Evolutionary conservation across 1,140 invertebrate genomes (phyloP).

Genomic region (Phortica variegata): DNA sequence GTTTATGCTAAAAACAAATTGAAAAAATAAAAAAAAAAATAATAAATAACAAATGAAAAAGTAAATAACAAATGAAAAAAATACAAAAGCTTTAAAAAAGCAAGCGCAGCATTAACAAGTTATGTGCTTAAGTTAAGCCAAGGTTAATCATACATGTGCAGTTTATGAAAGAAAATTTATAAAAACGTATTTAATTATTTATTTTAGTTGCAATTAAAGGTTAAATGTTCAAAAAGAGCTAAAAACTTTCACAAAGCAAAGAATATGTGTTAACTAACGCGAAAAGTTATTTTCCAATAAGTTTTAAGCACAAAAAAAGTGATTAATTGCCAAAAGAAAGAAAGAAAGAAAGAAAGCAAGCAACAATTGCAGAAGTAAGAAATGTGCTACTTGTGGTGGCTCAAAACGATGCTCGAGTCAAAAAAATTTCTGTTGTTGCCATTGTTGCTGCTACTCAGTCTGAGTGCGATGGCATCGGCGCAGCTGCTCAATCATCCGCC

Average conservation of each 20-base stretch:
- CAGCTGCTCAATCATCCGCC: constrained; percentile 67
- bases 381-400: not conserved
- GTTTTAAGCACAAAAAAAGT: constrained; percentile 7
- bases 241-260: no score
- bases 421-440: constrained; percentile 14
- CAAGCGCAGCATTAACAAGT: constrained; percentile 39
- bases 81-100: constrained; percentile 43
- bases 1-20: constrained; percentile 36
- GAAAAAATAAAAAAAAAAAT: constrained; percentile 28
- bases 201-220: no score
- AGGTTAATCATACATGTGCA: no score
- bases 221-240: no score
- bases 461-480: constrained; percentile 13
- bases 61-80: no score
- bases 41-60: constrained; percentile 35
- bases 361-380: not conserved
- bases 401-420: constrained; percentile 35
- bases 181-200: no score
- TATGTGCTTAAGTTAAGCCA: no score
- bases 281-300: no score
- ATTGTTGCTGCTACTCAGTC: constrained; percentile 9
- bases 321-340: not conserved
- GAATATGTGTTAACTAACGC: no score
- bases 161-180: no score
- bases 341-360: not conserved